These are phyloP conservation scores for Rachycentron canadum DNA, from an alignment of 2,797 vertebrate genomes.

Conservation along the genomic window DNA sequence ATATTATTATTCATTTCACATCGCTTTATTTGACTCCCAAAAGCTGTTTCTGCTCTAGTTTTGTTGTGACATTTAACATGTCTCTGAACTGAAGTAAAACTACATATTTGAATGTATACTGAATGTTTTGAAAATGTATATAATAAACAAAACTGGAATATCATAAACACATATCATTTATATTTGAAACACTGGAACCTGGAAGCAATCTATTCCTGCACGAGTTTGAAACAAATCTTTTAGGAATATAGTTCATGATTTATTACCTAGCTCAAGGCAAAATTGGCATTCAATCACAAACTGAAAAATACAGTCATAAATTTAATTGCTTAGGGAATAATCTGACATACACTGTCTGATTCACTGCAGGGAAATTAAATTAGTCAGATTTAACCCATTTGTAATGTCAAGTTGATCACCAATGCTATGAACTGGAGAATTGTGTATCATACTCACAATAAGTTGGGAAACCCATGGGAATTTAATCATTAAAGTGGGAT, in stretches of 20 bases:
- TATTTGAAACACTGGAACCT: too few species aligned
- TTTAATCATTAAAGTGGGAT: conserved; percentile 33
- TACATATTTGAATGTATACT: background rate
- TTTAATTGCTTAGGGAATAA: background rate
- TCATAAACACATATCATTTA: too few species aligned
- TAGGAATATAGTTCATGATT: background rate
- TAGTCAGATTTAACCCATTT: background rate
- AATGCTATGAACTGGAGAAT: conserved; percentile 4
- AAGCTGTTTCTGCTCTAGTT: background rate
- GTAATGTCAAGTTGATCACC: conserved; percentile 8
- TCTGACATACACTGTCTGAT: background rate
- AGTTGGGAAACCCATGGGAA: conserved; percentile 4
- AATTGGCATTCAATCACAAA: background rate
- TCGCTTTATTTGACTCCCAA: background rate
- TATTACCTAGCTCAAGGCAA: background rate
- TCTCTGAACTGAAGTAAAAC: background rate
- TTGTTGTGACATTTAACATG: conserved; percentile 1
- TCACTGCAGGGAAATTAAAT: background rate
- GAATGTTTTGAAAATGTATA: background rate
- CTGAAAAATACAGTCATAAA: background rate
- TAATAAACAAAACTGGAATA: background rate
- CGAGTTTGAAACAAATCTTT: background rate
- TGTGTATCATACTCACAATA: background rate
- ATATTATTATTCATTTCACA: background rate
- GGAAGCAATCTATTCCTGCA: background rate